These are phyloP conservation scores for Paedocypris sp. DNA, from an alignment of 2,113 vertebrate species.

Conservation along the genomic window DNA sequence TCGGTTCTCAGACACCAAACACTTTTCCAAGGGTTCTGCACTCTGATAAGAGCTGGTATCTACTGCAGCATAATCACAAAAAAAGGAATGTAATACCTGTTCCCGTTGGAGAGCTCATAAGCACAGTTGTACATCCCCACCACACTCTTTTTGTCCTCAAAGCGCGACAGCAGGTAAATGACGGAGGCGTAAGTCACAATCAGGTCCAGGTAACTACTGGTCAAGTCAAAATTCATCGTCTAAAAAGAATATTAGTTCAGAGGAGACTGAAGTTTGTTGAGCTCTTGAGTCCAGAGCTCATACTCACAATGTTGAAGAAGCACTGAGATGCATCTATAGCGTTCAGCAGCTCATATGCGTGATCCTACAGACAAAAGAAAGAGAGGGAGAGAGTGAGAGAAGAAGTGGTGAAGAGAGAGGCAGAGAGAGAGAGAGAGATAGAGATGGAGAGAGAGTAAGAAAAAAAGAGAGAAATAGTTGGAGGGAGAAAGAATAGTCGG, in stretches of 20 bases:
- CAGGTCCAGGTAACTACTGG: constrained; percentile 84
- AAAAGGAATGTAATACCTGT: constrained; percentile 61
- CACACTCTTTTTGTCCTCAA: constrained; percentile 77
- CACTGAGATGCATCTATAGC: constrained; percentile 85
- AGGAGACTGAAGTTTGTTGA: neutral
- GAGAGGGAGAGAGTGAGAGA: neutral
- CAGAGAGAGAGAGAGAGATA: no score
- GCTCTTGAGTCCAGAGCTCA: neutral
- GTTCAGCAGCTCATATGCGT: constrained; percentile 88
- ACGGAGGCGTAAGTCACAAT: constrained; percentile 81
- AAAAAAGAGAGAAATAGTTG: no score
- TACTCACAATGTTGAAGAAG: constrained; percentile 84
- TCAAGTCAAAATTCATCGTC: constrained; percentile 81
- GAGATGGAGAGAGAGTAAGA: no score
- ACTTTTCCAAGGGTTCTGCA: no score
- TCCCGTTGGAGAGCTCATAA: constrained; percentile 80
- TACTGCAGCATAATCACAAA: no score
- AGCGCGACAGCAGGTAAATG: constrained; percentile 75
- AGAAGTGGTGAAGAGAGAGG: no score
- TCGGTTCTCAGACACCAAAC: no score
- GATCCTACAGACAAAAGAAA: constrained; percentile 62
- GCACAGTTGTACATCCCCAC: constrained; percentile 84
- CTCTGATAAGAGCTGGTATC: no score
- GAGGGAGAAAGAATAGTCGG: no score
- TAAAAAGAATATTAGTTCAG: constrained; percentile 36